Evolutionary conservation across 2,797 vertebrate species (phyloP).

Genomic region (Lepilemur ruficaudatus): DNA sequence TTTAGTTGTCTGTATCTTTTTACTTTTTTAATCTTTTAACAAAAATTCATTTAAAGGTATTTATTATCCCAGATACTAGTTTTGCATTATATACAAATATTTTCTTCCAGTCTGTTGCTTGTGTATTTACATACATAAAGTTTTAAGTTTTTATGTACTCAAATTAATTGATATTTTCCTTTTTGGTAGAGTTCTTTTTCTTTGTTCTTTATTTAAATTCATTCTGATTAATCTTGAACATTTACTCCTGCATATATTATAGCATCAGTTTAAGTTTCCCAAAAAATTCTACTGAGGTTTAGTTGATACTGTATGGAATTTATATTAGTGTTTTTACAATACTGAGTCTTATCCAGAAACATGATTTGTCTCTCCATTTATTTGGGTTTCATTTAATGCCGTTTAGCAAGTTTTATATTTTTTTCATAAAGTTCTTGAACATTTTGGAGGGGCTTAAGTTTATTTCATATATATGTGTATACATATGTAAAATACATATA

Average conservation of each 20-base stretch:
- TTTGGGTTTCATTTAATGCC: conserved; percentile 19
- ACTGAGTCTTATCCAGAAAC: neutral
- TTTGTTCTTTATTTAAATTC: conserved; percentile 20
- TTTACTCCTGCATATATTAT: neutral
- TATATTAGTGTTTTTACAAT: neutral
- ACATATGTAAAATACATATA: neutral
- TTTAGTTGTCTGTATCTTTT: neutral
- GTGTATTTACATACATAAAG: neutral
- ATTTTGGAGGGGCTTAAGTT: neutral
- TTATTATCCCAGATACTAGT: neutral
- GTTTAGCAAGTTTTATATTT: neutral
- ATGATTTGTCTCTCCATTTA: neutral
- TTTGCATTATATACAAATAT: neutral
- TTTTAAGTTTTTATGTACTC: neutral
- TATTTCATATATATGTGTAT: neutral
- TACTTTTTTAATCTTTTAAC: neutral
- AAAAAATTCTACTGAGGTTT: neutral
- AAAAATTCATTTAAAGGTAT: neutral
- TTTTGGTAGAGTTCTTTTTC: conserved; percentile 16
- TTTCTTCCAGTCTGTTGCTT: conserved; percentile 12
- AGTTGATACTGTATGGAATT: neutral
- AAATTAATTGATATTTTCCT: neutral
- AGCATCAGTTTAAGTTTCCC: neutral
- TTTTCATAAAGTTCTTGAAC: neutral
- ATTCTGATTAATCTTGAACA: conserved; percentile 5